Evolutionary conservation across 2,888 invertebrate species (phyloP), one percentile per base, ranked within the genome.

Genomic region (Ornithoptera alexandrae): DNA sequence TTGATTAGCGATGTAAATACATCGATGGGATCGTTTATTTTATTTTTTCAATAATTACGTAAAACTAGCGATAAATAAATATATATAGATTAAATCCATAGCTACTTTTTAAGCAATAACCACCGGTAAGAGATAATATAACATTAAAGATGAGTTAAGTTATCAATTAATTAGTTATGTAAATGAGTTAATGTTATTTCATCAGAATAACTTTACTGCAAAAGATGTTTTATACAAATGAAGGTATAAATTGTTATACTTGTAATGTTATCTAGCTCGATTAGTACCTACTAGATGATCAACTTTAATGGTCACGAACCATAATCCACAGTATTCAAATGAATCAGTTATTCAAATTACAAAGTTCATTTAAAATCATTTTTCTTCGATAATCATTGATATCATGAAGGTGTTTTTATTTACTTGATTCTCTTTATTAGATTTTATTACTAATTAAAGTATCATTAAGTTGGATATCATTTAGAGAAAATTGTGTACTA

Each of bases 151-250:
- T 17, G 46, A 24, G 18, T 15, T 22, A 56, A 57, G 24, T 65
- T 65, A 30, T 24, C 53, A 65, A 59, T 63, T 67, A 66, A 66
- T 66, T 66, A 62, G 57, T 30, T 59, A 70, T 67, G 58, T 42
- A 63, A 63, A 70, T 63, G 39, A 39, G 36, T 62, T 62, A 46
- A 22, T 65, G 56, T 62, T 69, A 62, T 36, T 65, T 56, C n/a
- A 50, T 50, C 62, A 42, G 12, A 58, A 36, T 22, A 39, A 59
- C 59, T 59, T 50, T 62, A 50, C 50, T 39, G 36, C 24, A 24
- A 3, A 20, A 24, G 46, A 53, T 60, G 60, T 65, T 65, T 66
- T 58, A 62, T 39, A 62, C 58, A 65, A 46, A 59, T 60, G 10
- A 42, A 53, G 12, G n/a, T n/a, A 65, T 42, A 15, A 22, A 30